phyloP scores from a whole-genome alignment of 2,797 vertebrate species.

The Coranthus polyacanthus region DNA sequence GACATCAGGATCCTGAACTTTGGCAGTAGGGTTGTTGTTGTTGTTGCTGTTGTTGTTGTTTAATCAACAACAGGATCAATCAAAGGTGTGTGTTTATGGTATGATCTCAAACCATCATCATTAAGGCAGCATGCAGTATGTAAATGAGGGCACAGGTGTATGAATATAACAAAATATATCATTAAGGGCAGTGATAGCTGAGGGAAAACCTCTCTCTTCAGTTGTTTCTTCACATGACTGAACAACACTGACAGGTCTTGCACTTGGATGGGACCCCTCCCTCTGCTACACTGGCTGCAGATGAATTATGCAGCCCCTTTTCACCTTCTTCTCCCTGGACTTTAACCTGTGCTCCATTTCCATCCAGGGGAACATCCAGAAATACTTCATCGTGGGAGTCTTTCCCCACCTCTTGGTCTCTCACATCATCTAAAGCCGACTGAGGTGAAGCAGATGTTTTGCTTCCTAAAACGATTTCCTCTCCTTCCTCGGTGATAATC shows the following conservation, averaged over 20 bases:
- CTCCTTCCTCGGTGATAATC: slow-evolving; percentile 77
- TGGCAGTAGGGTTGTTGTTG: too few relatives aligned
- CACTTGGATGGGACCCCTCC: slow-evolving; percentile 50
- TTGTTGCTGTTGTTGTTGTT: too few relatives aligned
- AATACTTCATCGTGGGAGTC: slow-evolving; percentile 29
- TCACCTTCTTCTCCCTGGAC: slow-evolving; percentile 35
- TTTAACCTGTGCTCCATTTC: slow-evolving; percentile 30
- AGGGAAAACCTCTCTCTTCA: slow-evolving; percentile 10
- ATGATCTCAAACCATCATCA: slow-evolving; percentile 11
- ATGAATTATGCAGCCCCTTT: slow-evolving; percentile 13
- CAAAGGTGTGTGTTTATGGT: too few relatives aligned
- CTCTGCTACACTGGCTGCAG: slow-evolving; percentile 23
- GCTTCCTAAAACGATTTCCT: slow-evolving; percentile 57
- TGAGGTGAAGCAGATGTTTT: slow-evolving; percentile 10
- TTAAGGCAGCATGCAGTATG: neutral
- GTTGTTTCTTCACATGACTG: slow-evolving; percentile 75
- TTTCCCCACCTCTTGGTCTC: slow-evolving; percentile 17
- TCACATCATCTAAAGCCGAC: neutral
- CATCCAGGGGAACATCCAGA: slow-evolving; percentile 63
- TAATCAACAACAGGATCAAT: too few relatives aligned
- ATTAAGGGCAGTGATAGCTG: neutral
- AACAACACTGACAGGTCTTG: slow-evolving; percentile 82
- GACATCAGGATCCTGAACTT: too few relatives aligned
- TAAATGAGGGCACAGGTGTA: slow-evolving; percentile 6
- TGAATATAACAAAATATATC: neutral